Evolutionary conservation across 1,140 invertebrate genomes (phyloP).

Genomic region (Platorchestia sp.): DNA sequence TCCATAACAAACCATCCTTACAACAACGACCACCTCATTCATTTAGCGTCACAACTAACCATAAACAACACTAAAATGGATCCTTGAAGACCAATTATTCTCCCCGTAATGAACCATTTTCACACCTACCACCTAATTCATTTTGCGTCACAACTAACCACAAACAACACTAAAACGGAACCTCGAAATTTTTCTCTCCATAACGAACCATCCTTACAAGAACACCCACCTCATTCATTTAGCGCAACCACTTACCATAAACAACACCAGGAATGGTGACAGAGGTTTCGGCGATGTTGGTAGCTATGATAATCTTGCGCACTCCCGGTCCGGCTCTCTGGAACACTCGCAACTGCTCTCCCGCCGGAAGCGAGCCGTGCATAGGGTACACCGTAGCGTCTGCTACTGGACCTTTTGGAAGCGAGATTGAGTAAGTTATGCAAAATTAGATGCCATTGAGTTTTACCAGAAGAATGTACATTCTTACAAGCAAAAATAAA

Average conservation of each 20-base stretch:
- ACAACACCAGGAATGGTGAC: conserved; percentile 92
- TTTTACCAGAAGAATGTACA: background rate
- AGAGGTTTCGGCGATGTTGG: conserved; percentile 98
- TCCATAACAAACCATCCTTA: too few species aligned
- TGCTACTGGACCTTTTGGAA: background rate
- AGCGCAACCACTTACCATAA: conserved; percentile 78
- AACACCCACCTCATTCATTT: background rate
- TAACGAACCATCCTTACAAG: too few species aligned
- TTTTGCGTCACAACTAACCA: too few species aligned
- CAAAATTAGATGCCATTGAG: background rate
- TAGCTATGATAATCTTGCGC: conserved; percentile 94
- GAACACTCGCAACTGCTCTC: conserved; percentile 92
- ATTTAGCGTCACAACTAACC: too few species aligned
- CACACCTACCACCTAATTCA: too few species aligned
- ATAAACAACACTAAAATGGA: too few species aligned
- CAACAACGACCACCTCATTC: too few species aligned
- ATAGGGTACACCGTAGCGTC: conserved; percentile 82
- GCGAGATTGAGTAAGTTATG: background rate
- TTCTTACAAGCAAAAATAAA: too few species aligned
- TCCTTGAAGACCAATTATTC: too few species aligned
- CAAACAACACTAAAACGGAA: too few species aligned
- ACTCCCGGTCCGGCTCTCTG: conserved; percentile 80
- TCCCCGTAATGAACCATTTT: too few species aligned
- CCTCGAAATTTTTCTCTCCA: too few species aligned
- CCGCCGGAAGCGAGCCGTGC: conserved; percentile 89